These are phyloP conservation scores for Equus przewalskii DNA, from an alignment of 2,113 vertebrate species.

Conservation along the genomic window DNA sequence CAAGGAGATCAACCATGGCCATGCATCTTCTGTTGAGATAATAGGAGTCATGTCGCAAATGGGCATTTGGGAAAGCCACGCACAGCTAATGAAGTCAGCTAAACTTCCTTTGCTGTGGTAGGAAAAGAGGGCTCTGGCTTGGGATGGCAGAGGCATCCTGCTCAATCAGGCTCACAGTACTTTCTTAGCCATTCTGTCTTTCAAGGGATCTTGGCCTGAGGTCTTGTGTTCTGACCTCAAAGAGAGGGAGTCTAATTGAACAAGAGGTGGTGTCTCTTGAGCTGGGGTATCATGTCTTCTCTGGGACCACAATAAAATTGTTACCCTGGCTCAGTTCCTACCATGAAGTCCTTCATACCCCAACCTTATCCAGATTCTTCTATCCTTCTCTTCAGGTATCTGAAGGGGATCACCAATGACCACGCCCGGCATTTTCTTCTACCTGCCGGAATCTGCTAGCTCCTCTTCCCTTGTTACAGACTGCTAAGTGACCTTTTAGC, in stretches of 20 bases:
- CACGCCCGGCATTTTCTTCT: not conserved
- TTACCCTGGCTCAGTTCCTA: not conserved
- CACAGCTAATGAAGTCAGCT: accelerated
- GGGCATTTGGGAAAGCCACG: too few species aligned
- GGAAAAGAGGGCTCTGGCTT: not conserved
- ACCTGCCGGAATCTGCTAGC: not conserved
- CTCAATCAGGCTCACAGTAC: not conserved
- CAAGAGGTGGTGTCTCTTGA: not conserved
- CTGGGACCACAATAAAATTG: not conserved
- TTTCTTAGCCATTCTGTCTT: not conserved
- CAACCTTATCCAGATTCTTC: not conserved
- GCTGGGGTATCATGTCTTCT: not conserved
- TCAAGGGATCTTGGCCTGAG: not conserved
- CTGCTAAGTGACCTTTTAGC: not conserved
- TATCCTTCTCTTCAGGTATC: not conserved
- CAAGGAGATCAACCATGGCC: not conserved
- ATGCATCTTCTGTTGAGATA: too few species aligned
- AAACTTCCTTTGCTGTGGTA: too few species aligned
- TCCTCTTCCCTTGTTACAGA: not conserved
- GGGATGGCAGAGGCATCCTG: accelerated
- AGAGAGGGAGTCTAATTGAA: not conserved
- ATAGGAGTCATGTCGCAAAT: not conserved
- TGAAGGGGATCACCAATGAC: not conserved
- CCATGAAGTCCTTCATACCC: not conserved
- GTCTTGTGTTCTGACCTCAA: not conserved